phyloP scores from a whole-genome alignment of 2,113 vertebrate genomes.

The Suricata suricatta region DNA sequence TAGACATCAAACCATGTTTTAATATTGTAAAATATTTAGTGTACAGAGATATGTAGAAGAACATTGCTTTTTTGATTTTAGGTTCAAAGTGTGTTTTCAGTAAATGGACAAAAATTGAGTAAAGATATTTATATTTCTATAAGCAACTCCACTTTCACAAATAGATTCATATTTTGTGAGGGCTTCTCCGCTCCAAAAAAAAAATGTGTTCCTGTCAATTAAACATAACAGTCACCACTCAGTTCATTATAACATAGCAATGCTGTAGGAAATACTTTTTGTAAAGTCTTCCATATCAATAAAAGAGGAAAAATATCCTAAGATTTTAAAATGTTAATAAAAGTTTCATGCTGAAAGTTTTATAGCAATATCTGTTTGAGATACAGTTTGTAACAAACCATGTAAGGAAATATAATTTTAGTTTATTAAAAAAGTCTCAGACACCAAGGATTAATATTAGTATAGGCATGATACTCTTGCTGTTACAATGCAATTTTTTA shows the following conservation, averaged over 20 bases:
- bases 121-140: slow-evolving; percentile 81
- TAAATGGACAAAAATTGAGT: slow-evolving; percentile 79
- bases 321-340: slow-evolving; percentile 32
- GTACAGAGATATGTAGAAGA: slow-evolving; percentile 55
- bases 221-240: slow-evolving; percentile 82
- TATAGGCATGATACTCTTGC: not conserved
- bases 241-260: slow-evolving; percentile 83
- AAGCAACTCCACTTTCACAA: slow-evolving; percentile 85
- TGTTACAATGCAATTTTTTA: not conserved
- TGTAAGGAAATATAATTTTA: not conserved
- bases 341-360: not conserved
- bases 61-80: slow-evolving; percentile 68
- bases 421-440: not conserved
- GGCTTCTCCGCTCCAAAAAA: slow-evolving; percentile 83
- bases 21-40: slow-evolving; percentile 64
- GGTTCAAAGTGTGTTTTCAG: slow-evolving; percentile 72
- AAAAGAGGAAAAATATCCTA: not conserved
- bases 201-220: slow-evolving; percentile 86
- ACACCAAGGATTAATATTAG: not conserved
- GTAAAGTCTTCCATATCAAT: slow-evolving; percentile 3
- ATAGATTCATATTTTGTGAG: slow-evolving; percentile 87
- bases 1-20: slow-evolving; percentile 63
- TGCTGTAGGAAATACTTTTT: slow-evolving; percentile 43
- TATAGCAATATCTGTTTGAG: not conserved
- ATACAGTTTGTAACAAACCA: not conserved